These are phyloP conservation scores for Drepanosiphum platanoidis DNA, from an alignment of 2,888 invertebrate genomes.

Conservation along the genomic window DNA sequence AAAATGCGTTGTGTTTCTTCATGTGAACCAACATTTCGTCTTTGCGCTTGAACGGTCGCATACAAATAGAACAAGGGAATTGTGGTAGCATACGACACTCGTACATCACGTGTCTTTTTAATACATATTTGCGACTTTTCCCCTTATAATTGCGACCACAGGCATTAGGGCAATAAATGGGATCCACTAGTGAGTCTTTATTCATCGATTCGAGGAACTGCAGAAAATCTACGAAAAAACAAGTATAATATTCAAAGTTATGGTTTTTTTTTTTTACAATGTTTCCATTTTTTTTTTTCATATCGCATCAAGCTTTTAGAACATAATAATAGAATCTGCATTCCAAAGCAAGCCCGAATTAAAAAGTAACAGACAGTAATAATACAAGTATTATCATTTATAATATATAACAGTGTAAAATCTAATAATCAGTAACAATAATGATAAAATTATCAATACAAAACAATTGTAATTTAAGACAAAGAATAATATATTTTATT, in stretches of 20 bases:
- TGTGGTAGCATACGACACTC: constrained; percentile 37
- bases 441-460: background rate
- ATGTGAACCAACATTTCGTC: constrained; percentile 73
- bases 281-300: background rate
- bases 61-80: constrained; percentile 69
- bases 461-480: background rate
- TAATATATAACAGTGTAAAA: background rate
- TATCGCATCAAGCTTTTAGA: constrained; percentile 10
- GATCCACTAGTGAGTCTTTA: constrained; percentile 51
- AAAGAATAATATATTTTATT: background rate
- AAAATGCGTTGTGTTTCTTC: constrained; percentile 65
- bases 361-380: background rate
- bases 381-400: background rate
- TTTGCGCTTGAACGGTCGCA: constrained; percentile 72
- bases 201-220: constrained; percentile 32
- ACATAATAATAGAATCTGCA: constrained; percentile 34
- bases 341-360: constrained; percentile 37
- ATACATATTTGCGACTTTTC: constrained; percentile 64
- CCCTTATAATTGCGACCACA: constrained; percentile 53
- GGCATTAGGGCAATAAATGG: constrained; percentile 45
- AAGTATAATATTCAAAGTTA: background rate
- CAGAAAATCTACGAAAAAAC: constrained; percentile 45
- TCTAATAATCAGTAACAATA: background rate
- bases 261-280: background rate
- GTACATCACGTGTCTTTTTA: constrained; percentile 52